Evolutionary conservation across 2,113 vertebrate genomes (phyloP).

Genomic region (Ageneiosus marmoratus): DNA sequence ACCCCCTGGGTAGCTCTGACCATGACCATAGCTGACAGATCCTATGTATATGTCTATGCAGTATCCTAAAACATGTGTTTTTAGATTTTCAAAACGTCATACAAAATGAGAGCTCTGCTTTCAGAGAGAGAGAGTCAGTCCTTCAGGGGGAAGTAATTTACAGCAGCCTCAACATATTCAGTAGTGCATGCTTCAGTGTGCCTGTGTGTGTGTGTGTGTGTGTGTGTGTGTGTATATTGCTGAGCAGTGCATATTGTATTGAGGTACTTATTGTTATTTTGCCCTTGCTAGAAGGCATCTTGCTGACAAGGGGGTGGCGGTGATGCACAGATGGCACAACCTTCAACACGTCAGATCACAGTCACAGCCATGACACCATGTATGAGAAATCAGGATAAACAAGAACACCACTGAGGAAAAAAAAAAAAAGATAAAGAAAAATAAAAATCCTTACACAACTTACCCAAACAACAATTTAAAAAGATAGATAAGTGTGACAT

Average conservation of each 20-base stretch:
- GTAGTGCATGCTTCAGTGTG: background rate
- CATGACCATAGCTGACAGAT: conserved; percentile 35
- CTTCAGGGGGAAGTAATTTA: conserved; percentile 57
- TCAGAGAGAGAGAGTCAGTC: conserved; percentile 54
- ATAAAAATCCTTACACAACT: conserved; percentile 61
- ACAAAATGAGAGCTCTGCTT: conserved; percentile 58
- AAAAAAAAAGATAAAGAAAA: conserved; percentile 26
- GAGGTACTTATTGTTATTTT: conserved; percentile 60
- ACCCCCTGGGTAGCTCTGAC: background rate
- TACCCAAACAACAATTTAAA: conserved; percentile 57
- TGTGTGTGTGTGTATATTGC: conserved; percentile 41
- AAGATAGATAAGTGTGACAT: conserved; percentile 37
- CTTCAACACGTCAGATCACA: conserved; percentile 60
- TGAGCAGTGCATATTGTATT: conserved; percentile 53
- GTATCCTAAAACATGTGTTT: conserved; percentile 26
- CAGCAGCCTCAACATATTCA: conserved; percentile 32
- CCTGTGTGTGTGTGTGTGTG: conserved; percentile 45
- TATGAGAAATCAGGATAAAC: conserved; percentile 60
- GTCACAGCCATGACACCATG: conserved; percentile 66
- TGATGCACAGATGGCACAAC: conserved; percentile 62
- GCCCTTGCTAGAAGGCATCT: conserved; percentile 66
- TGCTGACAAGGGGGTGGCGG: conserved; percentile 45
- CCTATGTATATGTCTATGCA: background rate
- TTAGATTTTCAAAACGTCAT: conserved; percentile 51
- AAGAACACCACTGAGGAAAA: conserved; percentile 48